Conservation (phyloP, 2,797 vertebrate species). For the Sternotherus odoratus region DNA sequence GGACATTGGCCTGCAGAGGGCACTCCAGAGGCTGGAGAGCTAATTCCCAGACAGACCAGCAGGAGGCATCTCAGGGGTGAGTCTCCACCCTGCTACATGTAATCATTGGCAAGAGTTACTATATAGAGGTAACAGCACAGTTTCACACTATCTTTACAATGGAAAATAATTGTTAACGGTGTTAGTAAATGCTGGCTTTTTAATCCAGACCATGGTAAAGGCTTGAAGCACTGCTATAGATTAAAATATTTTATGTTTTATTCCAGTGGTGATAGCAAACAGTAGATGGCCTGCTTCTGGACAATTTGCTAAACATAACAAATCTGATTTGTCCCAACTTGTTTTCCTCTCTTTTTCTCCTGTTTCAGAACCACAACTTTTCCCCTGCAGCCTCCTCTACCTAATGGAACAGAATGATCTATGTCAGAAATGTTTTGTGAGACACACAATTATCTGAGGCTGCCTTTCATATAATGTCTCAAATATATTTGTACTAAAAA, state of each 20-base stretch:
- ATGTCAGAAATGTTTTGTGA: slow-evolving; percentile 45
- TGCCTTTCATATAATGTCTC: neutral
- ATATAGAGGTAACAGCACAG: neutral
- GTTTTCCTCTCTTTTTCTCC: slow-evolving; percentile 1
- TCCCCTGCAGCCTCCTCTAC: slow-evolving; percentile 6
- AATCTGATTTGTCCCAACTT: slow-evolving; percentile 20
- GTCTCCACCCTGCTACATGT: no score
- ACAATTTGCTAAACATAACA: slow-evolving; percentile 42
- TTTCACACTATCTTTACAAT: slow-evolving; percentile 18
- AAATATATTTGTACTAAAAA: slow-evolving; percentile 31
- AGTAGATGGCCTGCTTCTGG: slow-evolving; percentile 47
- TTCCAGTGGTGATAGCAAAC: slow-evolving; percentile 8
- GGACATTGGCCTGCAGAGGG: no score
- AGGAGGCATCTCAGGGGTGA: no score
- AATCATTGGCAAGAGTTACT: neutral
- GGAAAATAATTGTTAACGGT: slow-evolving; percentile 29
- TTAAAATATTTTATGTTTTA: slow-evolving; percentile 30
- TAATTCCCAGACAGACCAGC: no score
- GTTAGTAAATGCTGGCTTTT: slow-evolving; percentile 18
- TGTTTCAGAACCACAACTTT: slow-evolving; percentile 33
- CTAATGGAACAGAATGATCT: slow-evolving; percentile 37
- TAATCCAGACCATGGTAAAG: neutral
- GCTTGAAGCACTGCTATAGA: neutral
- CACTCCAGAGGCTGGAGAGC: no score
- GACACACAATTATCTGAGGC: slow-evolving; percentile 27